A percentile compares a stretch with the other conserved stretches of the same genome.
Conservation (phyloP, 2,113 vertebrate species). For the Mormoops blainvillei region DNA sequence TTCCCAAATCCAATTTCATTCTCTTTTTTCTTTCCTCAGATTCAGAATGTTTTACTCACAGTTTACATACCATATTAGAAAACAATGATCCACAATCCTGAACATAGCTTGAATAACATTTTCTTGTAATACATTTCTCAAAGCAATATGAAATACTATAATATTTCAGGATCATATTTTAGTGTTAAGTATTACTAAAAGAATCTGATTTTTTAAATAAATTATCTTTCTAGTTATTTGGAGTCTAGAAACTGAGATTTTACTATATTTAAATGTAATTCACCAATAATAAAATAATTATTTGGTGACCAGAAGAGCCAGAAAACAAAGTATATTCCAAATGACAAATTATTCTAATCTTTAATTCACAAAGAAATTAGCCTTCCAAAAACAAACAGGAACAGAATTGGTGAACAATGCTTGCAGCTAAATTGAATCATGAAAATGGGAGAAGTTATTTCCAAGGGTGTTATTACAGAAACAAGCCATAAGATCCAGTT, state of each 20-base stretch:
- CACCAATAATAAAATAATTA: neutral
- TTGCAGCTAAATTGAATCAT: neutral
- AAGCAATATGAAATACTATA: neutral
- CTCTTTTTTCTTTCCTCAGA: neutral
- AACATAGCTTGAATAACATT: neutral
- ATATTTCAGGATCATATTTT: neutral
- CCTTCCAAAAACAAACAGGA: neutral
- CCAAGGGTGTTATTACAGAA: neutral
- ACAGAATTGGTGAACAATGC: neutral
- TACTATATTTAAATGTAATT: neutral
- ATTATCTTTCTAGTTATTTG: neutral
- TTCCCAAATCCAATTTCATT: neutral
- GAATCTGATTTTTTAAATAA: neutral
- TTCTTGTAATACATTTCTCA: neutral
- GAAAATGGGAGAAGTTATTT: neutral
- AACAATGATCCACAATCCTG: neutral
- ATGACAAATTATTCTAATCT: neutral
- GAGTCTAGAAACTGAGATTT: neutral
- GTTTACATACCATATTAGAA: neutral
- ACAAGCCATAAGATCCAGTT: neutral
- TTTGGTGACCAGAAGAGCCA: neutral
- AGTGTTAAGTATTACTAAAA: conserved; percentile 10
- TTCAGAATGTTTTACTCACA: neutral
- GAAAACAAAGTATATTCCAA: neutral
- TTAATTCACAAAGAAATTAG: conserved; percentile 3